Percentiles rank a stretch among this genome's conserved stretches.
phyloP scores from a whole-genome alignment of 2,888 invertebrate species.

The Pharmacophagus antenor region DNA sequence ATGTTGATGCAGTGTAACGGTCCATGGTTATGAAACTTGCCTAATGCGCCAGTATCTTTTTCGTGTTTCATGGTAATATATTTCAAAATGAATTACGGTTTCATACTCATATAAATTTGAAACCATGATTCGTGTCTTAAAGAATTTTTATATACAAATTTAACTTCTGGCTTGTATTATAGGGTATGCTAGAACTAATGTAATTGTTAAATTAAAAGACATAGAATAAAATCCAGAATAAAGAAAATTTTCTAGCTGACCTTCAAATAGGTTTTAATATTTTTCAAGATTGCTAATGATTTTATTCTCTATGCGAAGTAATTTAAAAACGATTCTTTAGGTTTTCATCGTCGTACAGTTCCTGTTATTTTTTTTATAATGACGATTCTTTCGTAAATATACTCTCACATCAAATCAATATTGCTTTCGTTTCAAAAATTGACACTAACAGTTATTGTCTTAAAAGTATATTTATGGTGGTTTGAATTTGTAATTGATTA shows the following conservation, averaged over 20 bases:
- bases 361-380: no score
- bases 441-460: no score
- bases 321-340: background rate
- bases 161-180: no score
- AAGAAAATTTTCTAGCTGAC: slow-evolving; percentile 17
- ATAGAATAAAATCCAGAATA: background rate
- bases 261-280: slow-evolving; percentile 8
- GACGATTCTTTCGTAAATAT: no score
- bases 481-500: no score
- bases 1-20: slow-evolving; percentile 50
- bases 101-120: slow-evolving; percentile 29
- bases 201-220: no score
- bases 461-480: no score
- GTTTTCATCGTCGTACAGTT: background rate
- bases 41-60: slow-evolving; percentile 30
- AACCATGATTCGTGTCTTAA: slow-evolving; percentile 16
- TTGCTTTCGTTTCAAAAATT: no score
- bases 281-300: slow-evolving; percentile 34
- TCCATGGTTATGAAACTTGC: slow-evolving; percentile 27
- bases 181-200: no score
- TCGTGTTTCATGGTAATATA: slow-evolving; percentile 28
- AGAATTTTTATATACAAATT: slow-evolving; percentile 13
- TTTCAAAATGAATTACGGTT: slow-evolving; percentile 28
- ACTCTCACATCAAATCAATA: no score
- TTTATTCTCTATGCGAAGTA: background rate